A percentile compares a stretch with the other conserved stretches of the same genome.
These are phyloP conservation scores for Pammene aurita DNA, from an alignment of 2,888 invertebrate species.

Conservation along the genomic window DNA sequence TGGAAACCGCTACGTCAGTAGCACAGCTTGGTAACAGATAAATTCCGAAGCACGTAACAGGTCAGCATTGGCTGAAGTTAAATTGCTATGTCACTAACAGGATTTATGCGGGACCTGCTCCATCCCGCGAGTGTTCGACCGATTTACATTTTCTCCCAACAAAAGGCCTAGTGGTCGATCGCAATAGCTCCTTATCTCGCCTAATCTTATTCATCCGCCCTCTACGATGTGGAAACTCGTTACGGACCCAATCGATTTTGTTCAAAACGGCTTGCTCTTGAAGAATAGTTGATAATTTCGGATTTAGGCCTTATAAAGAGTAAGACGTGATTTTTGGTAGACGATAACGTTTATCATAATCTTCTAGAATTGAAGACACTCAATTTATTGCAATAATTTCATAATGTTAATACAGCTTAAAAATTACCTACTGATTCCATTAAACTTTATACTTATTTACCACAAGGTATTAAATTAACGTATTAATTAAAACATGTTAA, in stretches of 20 bases:
- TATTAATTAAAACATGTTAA: background rate
- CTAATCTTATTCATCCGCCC: conserved; percentile 62
- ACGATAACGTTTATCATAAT: background rate
- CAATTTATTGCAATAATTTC: background rate
- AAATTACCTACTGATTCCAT: no score
- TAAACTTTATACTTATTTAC: no score
- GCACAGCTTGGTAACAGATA: conserved; percentile 48
- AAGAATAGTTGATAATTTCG: conserved; percentile 45
- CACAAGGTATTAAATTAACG: background rate
- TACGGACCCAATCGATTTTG: conserved; percentile 53
- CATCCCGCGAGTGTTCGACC: conserved; percentile 42
- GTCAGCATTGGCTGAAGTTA: conserved; percentile 60
- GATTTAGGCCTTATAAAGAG: conserved; percentile 10
- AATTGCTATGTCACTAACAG: conserved; percentile 62
- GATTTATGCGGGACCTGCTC: conserved; percentile 51
- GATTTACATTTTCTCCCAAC: conserved; percentile 64
- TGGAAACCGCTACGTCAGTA: conserved; percentile 39
- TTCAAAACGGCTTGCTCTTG: conserved; percentile 45
- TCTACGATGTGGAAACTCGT: conserved; percentile 58
- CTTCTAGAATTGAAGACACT: background rate
- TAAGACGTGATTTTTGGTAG: conserved; percentile 9
- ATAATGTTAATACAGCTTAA: no score
- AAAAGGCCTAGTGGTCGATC: conserved; percentile 56
- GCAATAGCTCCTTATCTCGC: conserved; percentile 59
- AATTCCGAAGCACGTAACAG: conserved; percentile 49